Percentiles rank a stretch among this genome's conserved stretches.
Conservation (phyloP, 2,113 vertebrate species). For the Thalassarche chlororhynchos region DNA sequence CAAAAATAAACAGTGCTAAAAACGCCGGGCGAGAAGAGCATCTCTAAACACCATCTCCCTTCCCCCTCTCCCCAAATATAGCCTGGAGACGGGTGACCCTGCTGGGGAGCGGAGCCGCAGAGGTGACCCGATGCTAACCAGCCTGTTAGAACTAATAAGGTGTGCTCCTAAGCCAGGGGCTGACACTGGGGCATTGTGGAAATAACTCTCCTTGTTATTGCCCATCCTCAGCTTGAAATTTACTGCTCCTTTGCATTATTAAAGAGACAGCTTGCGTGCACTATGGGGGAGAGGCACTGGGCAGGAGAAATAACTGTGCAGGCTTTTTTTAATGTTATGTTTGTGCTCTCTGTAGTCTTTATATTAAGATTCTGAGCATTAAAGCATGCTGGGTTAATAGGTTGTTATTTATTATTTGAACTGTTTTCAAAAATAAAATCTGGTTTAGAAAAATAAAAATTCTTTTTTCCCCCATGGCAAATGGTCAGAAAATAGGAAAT, state of each 20-base stretch:
- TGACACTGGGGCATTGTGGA: conserved; percentile 78
- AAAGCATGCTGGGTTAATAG: conserved; percentile 67
- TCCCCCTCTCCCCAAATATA: conserved; percentile 71
- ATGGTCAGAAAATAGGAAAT: neutral
- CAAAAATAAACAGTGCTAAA: conserved; percentile 65
- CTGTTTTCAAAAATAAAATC: conserved; percentile 41
- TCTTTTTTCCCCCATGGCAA: neutral
- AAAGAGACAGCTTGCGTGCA: conserved; percentile 74
- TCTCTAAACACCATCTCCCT: conserved; percentile 52
- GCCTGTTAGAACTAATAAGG: conserved; percentile 84
- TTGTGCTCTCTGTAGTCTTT: conserved; percentile 65
- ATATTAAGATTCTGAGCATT: conserved; percentile 64
- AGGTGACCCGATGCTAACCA: conserved; percentile 85
- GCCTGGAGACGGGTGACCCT: conserved; percentile 78
- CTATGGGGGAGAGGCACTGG: conserved; percentile 71
- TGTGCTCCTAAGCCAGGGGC: conserved; percentile 82
- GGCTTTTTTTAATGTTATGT: conserved; percentile 75
- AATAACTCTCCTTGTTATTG: conserved; percentile 78
- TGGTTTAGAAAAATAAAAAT: neutral
- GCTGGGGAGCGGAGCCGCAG: conserved; percentile 74
- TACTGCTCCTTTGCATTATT: conserved; percentile 81
- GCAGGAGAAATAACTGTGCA: conserved; percentile 68
- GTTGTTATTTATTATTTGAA: conserved; percentile 51
- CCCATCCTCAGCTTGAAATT: conserved; percentile 80
- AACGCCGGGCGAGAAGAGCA: conserved; percentile 46